Evolutionary conservation across 1,140 invertebrate genomes (phyloP), one percentile per base, ranked within the genome.

Genomic region (Caenorhabditis tropicalis): DNA sequence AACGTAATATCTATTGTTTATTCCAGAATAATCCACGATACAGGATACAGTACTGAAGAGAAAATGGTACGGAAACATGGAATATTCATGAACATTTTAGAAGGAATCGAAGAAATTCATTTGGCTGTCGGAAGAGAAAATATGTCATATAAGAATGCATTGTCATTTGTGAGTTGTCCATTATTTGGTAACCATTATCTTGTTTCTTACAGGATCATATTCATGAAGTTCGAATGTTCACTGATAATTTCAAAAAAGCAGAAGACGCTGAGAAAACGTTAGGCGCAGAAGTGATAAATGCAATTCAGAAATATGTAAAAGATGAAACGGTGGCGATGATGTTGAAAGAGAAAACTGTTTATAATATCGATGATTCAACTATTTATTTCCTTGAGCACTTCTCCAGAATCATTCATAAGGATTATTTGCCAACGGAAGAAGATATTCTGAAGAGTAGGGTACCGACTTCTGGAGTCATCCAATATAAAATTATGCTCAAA

Each of bases 391-490:
- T 98, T 92, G 95, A 96, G 94, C 95, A 96, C 93, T 95, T 98
- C 92, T 96, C 97, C 93, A 94, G 96, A 93, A 96, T 98, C 91
- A 95, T 95, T 91, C 94, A 94, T 90, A 94, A 94, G 91, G 94
- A 96, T 93, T 98, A 98, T 93, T 94, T 98, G 92, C 96, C 96
- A 87, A 96, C 95, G 89, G 95, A 97, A 93, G 96, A 98, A 93
- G 96, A 98, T 93, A 98, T 98, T 93, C 94, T 98, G 88, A 95
- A 96, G 92, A 96, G 96, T 92, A 94, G 96, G 94, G 96, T 97
- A 88, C 96, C 96, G 87, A 98, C 96, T 31, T 98, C 96, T 88
- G 93, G 90, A 84, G 90, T 91, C 2, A 89, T 90, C 82, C 90
- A 90, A 86, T 89, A 91, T 9, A 88, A 83, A 46, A 91, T 90